These are phyloP conservation scores for Aphidoletes aphidimyza DNA, from an alignment of 2,888 invertebrate species.

Conservation along the genomic window DNA sequence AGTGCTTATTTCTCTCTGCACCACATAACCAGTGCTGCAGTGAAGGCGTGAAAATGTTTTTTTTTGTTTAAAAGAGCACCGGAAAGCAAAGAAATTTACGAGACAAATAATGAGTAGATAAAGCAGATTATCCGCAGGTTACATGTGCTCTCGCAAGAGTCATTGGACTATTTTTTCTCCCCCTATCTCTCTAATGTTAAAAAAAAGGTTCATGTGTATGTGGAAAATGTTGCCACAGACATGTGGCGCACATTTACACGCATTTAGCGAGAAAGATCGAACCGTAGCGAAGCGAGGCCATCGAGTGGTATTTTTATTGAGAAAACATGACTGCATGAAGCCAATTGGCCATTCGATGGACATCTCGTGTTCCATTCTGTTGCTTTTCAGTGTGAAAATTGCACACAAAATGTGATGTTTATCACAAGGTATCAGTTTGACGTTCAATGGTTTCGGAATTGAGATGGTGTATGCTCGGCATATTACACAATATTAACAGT, in stretches of 20 bases:
- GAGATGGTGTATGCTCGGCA: neutral
- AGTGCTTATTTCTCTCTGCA: no score
- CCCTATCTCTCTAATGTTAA: neutral
- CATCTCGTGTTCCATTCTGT: neutral
- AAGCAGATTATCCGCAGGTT: constrained; percentile 31
- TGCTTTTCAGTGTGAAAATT: constrained; percentile 22
- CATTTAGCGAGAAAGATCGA: neutral
- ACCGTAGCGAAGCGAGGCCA: neutral
- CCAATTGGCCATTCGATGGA: neutral
- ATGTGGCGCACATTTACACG: neutral
- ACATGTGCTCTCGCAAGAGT: neutral
- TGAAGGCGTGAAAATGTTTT: neutral
- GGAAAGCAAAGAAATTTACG: constrained; percentile 26
- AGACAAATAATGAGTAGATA: constrained; percentile 30
- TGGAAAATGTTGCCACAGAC: neutral
- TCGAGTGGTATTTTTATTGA: neutral
- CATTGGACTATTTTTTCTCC: neutral
- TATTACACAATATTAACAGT: neutral
- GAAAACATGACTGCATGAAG: constrained; percentile 7
- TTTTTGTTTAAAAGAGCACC: no score
- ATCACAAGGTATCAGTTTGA: constrained; percentile 40
- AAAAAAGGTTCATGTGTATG: neutral
- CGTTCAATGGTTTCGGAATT: constrained; percentile 40
- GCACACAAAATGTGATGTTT: constrained; percentile 52
- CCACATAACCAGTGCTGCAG: neutral